These are phyloP conservation scores for Erebia palarica DNA, from an alignment of 2,888 invertebrate genomes.

Conservation along the genomic window DNA sequence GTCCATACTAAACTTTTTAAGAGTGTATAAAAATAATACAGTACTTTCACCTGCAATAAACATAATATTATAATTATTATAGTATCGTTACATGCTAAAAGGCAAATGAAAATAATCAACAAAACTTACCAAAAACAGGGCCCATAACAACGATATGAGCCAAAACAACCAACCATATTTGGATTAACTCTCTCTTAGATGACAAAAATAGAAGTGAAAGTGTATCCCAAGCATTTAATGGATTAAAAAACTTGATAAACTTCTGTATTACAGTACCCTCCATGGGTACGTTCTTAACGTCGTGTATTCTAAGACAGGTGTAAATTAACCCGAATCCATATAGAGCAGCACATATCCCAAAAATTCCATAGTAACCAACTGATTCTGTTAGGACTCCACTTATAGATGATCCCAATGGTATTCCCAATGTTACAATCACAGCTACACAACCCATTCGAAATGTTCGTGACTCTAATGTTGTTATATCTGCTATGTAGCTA, in stretches of 20 bases:
- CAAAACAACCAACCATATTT: constrained; percentile 64
- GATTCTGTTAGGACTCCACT: constrained; percentile 77
- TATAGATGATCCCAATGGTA: constrained; percentile 76
- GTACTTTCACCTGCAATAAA: constrained; percentile 76
- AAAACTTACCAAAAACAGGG: constrained; percentile 67
- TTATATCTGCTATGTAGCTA: constrained; percentile 84
- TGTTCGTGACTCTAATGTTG: constrained; percentile 82
- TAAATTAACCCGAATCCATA: constrained; percentile 65
- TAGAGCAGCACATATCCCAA: constrained; percentile 58
- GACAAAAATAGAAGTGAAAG: constrained; percentile 63
- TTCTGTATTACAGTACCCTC: constrained; percentile 56
- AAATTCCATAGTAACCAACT: constrained; percentile 74
- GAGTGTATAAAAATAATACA: constrained; percentile 73
- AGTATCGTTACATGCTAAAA: too few species aligned
- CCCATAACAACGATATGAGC: constrained; percentile 72
- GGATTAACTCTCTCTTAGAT: constrained; percentile 51
- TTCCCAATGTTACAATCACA: constrained; percentile 74
- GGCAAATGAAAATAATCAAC: constrained; percentile 4
- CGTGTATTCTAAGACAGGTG: constrained; percentile 63
- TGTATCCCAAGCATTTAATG: constrained; percentile 67
- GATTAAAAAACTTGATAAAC: constrained; percentile 61
- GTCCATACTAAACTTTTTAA: constrained; percentile 78
- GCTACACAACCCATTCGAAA: constrained; percentile 84
- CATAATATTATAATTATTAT: neutral
- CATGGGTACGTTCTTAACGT: constrained; percentile 56